Base-by-base conservation (phyloP, 1,140 invertebrate genomes). In the Drosophila pachea region DNA sequence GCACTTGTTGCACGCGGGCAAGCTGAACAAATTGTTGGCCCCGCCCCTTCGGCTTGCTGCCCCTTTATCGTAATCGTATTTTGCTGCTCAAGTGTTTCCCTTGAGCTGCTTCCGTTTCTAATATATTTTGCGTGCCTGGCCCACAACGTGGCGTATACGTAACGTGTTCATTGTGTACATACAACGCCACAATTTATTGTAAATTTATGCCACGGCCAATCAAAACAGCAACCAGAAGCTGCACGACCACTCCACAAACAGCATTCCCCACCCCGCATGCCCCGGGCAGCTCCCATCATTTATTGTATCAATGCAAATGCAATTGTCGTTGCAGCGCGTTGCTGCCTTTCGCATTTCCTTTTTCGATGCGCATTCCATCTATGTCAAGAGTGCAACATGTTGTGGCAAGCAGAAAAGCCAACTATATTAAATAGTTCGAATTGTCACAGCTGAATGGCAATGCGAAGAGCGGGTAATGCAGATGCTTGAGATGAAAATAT, bases 21-120 rank as follows among this genome's bases (percentile, higher is more conserved):
- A 56, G 59, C 79, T 79, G 81, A 86, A 84, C 79, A 84, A 84
- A 76, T 84, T 84, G 81, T 69, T 66, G 49, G 8, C 45, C 12
- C 12, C 22, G 22, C 22, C 40, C 53, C 47, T 74, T 83, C 60
- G 42, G 77, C 70, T 63, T 31, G 61, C 49, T 47, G 60, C 61
- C 38, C 67, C 52, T 52, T 69, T 52, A 84, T 78, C 79, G 75
- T 83, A 83, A 79, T 79, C 79, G 76, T 79, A 79, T 84, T 86
- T 84, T 74, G 75, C 76, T 76, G 68, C 70, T 75, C 78, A 75
- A 75, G 78, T 78, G 79, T 79, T 83, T 83, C 69, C 81, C 73
- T 79, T 76, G 74, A 83, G 78, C 75, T 83, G 79, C 66, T 83
- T 84, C 79, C 78, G 79, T 76, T 84, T 86, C 79, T 79, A 84